Evolutionary conservation across 2,797 vertebrate species (phyloP), one percentile per base, ranked within the genome.

Genomic region (Pogoniulus pusillus): DNA sequence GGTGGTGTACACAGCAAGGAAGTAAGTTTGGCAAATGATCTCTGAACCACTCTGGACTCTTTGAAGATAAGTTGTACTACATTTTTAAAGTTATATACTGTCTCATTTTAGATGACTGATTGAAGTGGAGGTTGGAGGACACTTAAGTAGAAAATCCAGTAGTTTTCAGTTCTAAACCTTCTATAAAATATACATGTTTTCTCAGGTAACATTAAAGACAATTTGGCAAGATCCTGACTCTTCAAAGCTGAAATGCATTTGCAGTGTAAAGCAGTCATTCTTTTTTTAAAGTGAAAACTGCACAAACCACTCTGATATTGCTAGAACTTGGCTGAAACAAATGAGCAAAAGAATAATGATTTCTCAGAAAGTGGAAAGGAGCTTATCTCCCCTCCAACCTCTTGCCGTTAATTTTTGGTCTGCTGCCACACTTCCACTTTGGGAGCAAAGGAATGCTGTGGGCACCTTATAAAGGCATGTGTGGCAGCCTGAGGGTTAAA

Each of bases 271-370:
- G 68, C 79, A 93, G 35, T 74, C 57, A 85, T 64, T 89, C 30
- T 79, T 92, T 91, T 91, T 71, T 92, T 47, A 88, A 76, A 83
- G 90, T 80, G 63, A 85, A 91, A 94, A 83, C 91, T 92, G 75
- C 47, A 85, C 68, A 91, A 90, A 78, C 12, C 78, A 85, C 35
- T 87, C 53, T 32, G 66, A 70, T 82, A 49, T 35, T 92, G 59
- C 55, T 87, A 87, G 63, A 92, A 35, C 72, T 65, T 89, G 45
- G 35, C 32, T 66, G 74, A 95, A 82, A 51, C 57, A 91, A 87
- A 74, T 1, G 8, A 82, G 34, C 23, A 66, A 82, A 89, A 88
- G 47, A 24, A 70, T 60, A 94, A 79, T 32, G 8, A 87, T 84
- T 92, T 92, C 41, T 93, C 45, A 81, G 75, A 93, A 90, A 78